Conservation (phyloP, 2,888 invertebrate species). For the Pandemis heparana region DNA sequence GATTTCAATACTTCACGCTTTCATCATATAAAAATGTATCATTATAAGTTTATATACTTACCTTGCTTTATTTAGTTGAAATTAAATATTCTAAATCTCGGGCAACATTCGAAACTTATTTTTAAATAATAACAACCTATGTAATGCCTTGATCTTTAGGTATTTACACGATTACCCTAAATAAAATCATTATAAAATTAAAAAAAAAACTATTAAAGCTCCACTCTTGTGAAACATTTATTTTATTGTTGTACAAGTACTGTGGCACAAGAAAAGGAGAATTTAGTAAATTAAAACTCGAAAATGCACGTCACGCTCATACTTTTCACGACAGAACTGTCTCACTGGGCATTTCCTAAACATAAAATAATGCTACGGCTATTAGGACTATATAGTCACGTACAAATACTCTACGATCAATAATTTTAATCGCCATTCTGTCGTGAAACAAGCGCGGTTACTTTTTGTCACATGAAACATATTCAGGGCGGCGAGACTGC, state of each 20-base stretch:
- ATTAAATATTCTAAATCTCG: conserved; percentile 54
- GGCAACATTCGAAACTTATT: conserved; percentile 62
- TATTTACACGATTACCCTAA: conserved; percentile 75
- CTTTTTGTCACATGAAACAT: conserved; percentile 9
- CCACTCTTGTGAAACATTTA: conserved; percentile 70
- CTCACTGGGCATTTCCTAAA: conserved; percentile 56
- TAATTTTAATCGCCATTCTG: conserved; percentile 63
- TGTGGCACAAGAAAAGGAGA: conserved; percentile 69
- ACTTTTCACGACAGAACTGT: conserved; percentile 69
- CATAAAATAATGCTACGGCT: conserved; percentile 37
- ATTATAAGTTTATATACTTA: conserved; percentile 54
- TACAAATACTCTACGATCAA: conserved; percentile 46
- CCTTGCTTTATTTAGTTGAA: conserved; percentile 54
- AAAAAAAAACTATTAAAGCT: conserved; percentile 64
- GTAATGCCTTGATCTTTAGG: conserved; percentile 71
- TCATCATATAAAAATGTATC: conserved; percentile 61
- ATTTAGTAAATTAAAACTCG: conserved; percentile 60
- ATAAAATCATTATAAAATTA: conserved; percentile 51
- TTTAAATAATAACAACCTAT: conserved; percentile 61
- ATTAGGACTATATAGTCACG: neutral
- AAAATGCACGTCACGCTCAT: conserved; percentile 59
- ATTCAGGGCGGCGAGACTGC: conserved; percentile 1
- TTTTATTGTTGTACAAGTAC: conserved; percentile 62
- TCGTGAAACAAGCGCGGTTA: conserved; percentile 58
- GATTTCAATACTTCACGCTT: conserved; percentile 51